phyloP scores from a whole-genome alignment of 2,888 invertebrate species.

The Pimpla rufipes region DNA sequence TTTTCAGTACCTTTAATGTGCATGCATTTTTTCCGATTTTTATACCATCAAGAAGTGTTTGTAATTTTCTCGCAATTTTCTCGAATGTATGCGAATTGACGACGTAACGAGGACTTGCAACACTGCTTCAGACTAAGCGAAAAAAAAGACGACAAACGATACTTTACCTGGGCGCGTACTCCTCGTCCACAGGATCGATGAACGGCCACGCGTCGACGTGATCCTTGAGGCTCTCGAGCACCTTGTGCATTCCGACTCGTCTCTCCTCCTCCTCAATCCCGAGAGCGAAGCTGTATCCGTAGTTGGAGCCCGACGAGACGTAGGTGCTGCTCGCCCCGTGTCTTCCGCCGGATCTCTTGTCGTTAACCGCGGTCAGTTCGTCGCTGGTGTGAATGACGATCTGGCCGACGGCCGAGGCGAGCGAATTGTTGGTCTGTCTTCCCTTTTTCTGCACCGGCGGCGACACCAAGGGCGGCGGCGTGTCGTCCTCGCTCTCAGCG shows the following conservation, averaged over 20 bases:
- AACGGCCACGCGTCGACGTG: constrained; percentile 98
- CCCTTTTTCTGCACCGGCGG: constrained; percentile 86
- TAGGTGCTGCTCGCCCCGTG: constrained; percentile 78
- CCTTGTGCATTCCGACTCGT: constrained; percentile 96
- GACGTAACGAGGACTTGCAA: background rate
- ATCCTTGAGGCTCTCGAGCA: constrained; percentile 94
- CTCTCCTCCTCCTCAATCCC: constrained; percentile 90
- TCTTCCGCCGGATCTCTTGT: constrained; percentile 79
- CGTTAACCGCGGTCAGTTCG: constrained; percentile 76
- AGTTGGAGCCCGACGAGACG: constrained; percentile 79
- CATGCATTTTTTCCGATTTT: no score
- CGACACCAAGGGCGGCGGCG: constrained; percentile 65
- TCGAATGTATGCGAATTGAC: no score
- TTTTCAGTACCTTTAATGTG: no score
- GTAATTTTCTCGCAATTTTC: no score
- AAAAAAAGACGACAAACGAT: background rate
- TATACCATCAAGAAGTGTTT: no score
- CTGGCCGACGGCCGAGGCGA: constrained; percentile 94
- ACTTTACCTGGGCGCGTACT: constrained; percentile 94
- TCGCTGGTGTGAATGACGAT: constrained; percentile 89
- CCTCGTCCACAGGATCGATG: constrained; percentile 96
- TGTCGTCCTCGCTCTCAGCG: constrained; percentile 78
- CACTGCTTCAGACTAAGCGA: background rate
- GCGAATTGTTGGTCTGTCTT: constrained; percentile 94
- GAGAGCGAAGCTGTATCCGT: constrained; percentile 80